phyloP scores from a whole-genome alignment of 30 jellyfish, hydroid and myxozoan genomes.

The Pseudorhiza aurosa region DNA sequence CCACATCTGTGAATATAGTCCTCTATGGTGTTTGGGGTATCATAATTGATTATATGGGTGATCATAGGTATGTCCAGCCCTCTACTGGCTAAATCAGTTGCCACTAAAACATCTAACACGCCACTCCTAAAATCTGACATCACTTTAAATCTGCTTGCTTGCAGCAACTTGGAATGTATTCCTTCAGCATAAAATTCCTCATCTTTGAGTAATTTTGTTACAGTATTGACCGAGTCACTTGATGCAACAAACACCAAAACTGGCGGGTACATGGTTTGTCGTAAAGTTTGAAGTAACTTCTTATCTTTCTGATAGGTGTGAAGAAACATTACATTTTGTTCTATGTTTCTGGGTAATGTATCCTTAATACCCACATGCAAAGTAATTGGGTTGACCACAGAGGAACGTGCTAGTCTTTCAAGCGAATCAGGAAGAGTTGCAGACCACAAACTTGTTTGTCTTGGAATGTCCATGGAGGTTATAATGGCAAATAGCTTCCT shows the following conservation, averaged over 20 bases:
- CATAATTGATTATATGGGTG: constrained; percentile 91
- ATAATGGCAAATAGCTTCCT: constrained; percentile 69
- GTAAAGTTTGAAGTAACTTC: constrained; percentile 63
- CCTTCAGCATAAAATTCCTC: constrained; percentile 93
- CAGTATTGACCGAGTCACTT: constrained; percentile 57
- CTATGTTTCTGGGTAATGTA: constrained; percentile 63
- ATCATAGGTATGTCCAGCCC: constrained; percentile 87
- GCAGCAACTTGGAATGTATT: constrained; percentile 78
- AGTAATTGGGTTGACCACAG: constrained; percentile 77
- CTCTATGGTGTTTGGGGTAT: constrained; percentile 79
- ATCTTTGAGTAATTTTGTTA: constrained; percentile 56
- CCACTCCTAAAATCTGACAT: constrained; percentile 65
- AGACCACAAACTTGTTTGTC: constrained; percentile 90
- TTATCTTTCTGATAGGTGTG: constrained; percentile 82
- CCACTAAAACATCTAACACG: constrained; percentile 82
- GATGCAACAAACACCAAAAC: constrained; percentile 79
- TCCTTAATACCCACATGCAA: constrained; percentile 77
- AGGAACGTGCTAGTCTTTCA: constrained; percentile 91
- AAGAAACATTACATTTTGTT: constrained; percentile 65
- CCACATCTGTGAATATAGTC: constrained; percentile 96
- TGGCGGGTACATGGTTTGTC: constrained; percentile 87
- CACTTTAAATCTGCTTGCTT: constrained; percentile 50
- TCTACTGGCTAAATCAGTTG: constrained; percentile 93
- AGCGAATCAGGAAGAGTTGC: constrained; percentile 92
- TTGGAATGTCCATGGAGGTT: constrained; percentile 23